Conservation (phyloP, 2,888 invertebrate genomes). For the Oconnorella tubifera region DNA sequence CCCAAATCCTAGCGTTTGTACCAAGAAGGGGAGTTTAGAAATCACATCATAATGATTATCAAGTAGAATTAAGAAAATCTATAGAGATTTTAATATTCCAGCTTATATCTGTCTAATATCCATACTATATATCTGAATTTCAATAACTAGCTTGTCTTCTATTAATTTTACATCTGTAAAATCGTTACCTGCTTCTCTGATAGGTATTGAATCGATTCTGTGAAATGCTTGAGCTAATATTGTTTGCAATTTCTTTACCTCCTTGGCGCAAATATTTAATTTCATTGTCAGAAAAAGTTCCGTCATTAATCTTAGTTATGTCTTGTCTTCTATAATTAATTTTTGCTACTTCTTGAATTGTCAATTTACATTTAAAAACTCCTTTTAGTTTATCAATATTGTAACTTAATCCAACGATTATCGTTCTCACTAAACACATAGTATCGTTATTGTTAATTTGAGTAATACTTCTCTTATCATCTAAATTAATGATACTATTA, state of each 20-base stretch:
- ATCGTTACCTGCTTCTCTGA: neutral
- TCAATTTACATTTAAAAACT: neutral
- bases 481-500: neutral
- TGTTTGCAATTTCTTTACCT: neutral
- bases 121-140: neutral
- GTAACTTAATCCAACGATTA: neutral
- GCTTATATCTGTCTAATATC: neutral
- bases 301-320: neutral
- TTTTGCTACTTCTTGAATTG: neutral
- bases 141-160: neutral
- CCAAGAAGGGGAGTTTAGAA: neutral
- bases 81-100: neutral
- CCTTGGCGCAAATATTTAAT: neutral
- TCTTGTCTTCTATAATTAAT: neutral
- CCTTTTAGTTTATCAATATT: neutral
- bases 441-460: neutral
- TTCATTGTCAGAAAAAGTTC: neutral
- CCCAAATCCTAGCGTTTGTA: neutral
- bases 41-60: neutral
- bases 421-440: neutral
- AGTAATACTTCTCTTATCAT: neutral
- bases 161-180: neutral
- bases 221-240: neutral
- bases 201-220: neutral
- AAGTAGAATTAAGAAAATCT: neutral